Conservation (phyloP, 2,797 vertebrate species). For the Orestias chungarensis region DNA sequence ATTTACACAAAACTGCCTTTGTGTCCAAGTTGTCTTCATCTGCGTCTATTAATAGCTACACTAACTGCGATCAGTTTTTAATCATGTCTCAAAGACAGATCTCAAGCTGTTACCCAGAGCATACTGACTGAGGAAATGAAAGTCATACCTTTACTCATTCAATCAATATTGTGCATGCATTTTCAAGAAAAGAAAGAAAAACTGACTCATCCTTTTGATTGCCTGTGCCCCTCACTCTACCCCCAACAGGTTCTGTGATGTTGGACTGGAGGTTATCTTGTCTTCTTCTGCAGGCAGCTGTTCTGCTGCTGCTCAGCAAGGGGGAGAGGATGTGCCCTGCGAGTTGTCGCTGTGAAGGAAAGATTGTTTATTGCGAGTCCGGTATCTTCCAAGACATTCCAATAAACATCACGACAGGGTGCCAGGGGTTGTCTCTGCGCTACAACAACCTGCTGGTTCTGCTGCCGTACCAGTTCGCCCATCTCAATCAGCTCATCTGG, state of each 20-base stretch:
- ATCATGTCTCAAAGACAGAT: slow-evolving; percentile 51
- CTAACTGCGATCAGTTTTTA: slow-evolving; percentile 10
- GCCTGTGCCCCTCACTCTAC: slow-evolving; percentile 50
- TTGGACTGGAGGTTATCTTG: slow-evolving; percentile 77
- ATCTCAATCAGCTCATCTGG: slow-evolving; percentile 96
- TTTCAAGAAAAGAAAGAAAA: too few species aligned
- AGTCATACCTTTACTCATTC: slow-evolving; percentile 25
- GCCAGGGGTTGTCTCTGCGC: slow-evolving; percentile 93
- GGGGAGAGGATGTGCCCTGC: slow-evolving; percentile 91
- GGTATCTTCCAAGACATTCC: slow-evolving; percentile 91
- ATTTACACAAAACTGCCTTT: not conserved
- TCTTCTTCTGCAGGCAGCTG: slow-evolving; percentile 78
- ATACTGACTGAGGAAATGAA: slow-evolving; percentile 30
- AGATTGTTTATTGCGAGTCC: slow-evolving; percentile 97
- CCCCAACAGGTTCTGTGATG: slow-evolving; percentile 76
- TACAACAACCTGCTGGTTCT: slow-evolving; percentile 93
- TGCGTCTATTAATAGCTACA: slow-evolving; percentile 10
- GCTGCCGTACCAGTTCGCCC: slow-evolving; percentile 91
- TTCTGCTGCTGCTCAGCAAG: slow-evolving; percentile 80
- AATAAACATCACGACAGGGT: slow-evolving; percentile 91
- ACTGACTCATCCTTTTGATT: slow-evolving; percentile 51
- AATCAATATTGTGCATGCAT: slow-evolving; percentile 22
- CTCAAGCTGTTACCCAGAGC: slow-evolving; percentile 34
- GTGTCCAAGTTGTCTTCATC: slow-evolving; percentile 3
- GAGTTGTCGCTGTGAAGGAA: slow-evolving; percentile 94